phyloP scores from a whole-genome alignment of 2,888 invertebrate species.

The Scaptodrosophila latifasciaeformis region DNA sequence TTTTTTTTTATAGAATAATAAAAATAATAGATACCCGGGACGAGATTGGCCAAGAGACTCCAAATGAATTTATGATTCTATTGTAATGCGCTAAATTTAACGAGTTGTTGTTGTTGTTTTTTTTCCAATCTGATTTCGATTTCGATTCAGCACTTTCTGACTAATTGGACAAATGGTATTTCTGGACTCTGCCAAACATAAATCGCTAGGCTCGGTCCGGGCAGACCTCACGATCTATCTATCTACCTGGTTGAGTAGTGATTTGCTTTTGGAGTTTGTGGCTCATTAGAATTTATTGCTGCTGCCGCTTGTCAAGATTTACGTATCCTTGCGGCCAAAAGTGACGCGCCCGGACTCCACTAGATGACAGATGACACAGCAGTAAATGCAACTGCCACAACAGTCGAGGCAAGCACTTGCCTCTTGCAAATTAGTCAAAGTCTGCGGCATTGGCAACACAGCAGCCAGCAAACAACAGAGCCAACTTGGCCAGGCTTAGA shows the following conservation, averaged over 20 bases:
- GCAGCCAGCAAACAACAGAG: conserved; percentile 42
- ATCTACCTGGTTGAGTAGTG: no score
- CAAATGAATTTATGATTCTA: conserved; percentile 51
- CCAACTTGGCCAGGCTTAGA: conserved; percentile 49
- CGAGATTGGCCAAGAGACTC: not conserved
- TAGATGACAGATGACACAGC: conserved; percentile 60
- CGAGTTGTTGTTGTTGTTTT: conserved; percentile 37
- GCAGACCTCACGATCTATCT: no score
- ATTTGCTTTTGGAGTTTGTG: conserved; percentile 64
- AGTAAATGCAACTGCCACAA: not conserved
- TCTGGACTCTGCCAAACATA: conserved; percentile 33
- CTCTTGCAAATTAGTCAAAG: conserved; percentile 66
- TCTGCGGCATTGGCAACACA: conserved; percentile 48
- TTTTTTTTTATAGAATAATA: not conserved
- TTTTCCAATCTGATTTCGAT: no score
- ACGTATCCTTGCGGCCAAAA: conserved; percentile 66
- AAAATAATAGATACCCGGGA: no score
- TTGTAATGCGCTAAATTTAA: conserved; percentile 65
- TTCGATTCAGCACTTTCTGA: conserved; percentile 32
- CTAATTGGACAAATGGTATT: conserved; percentile 65
- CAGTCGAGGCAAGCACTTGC: no score
- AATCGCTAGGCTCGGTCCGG: no score
- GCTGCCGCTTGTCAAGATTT: conserved; percentile 68
- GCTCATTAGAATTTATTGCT: conserved; percentile 70
- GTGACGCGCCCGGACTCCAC: conserved; percentile 24